Percentiles rank a stretch among this genome's conserved stretches.
These are phyloP conservation scores for Isoperla grammatica DNA, from an alignment of 2,888 invertebrate genomes.

Conservation along the genomic window DNA sequence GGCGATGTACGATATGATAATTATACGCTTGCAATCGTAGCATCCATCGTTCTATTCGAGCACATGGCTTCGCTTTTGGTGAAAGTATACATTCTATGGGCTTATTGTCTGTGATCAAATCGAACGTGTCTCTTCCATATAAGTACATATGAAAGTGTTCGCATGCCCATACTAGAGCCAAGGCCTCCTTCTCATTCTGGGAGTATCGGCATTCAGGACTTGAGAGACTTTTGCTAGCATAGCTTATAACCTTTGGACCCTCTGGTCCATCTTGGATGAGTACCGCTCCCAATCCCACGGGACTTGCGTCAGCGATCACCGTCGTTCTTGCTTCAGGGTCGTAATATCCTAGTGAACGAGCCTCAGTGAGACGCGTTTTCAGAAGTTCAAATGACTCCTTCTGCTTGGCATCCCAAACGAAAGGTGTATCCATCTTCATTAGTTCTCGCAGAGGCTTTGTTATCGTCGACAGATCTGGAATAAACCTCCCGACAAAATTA, in stretches of 20 bases:
- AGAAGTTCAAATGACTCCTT: too few relatives aligned
- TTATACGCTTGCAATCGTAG: not conserved
- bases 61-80: not conserved
- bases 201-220: slow-evolving; percentile 41
- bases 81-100: slow-evolving; percentile 33
- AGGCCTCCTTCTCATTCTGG: slow-evolving; percentile 39
- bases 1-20: not conserved
- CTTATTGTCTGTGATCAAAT: slow-evolving; percentile 36
- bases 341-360: too few relatives aligned
- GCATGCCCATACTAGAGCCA: slow-evolving; percentile 37
- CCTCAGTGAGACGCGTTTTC: too few relatives aligned
- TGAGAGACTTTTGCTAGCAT: slow-evolving; percentile 40
- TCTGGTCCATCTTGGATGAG: slow-evolving; percentile 34
- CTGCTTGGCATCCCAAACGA: slow-evolving; percentile 18
- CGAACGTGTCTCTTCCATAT: slow-evolving; percentile 38
- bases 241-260: slow-evolving; percentile 38
- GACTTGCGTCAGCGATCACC: too few relatives aligned
- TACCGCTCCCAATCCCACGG: slow-evolving; percentile 37
- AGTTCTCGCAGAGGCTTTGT: too few relatives aligned
- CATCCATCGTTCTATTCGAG: slow-evolving; percentile 4
- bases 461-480: too few relatives aligned
- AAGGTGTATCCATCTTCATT: too few relatives aligned
- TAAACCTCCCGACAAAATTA: too few relatives aligned
- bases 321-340: too few relatives aligned
- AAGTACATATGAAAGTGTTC: slow-evolving; percentile 31